Conservation (phyloP, 1,140 invertebrate genomes). For the Drosophila lini region DNA sequence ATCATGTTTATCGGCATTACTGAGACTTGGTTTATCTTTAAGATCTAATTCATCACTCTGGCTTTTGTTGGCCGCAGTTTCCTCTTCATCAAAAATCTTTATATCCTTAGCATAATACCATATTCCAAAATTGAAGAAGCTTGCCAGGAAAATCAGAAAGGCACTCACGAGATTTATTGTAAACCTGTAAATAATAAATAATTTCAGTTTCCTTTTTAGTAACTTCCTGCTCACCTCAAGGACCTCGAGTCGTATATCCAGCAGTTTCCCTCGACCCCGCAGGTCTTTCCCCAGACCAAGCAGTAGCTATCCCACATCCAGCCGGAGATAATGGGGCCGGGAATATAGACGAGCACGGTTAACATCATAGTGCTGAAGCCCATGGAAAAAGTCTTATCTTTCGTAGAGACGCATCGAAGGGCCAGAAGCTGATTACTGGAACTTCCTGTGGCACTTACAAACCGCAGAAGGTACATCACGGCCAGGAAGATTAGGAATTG, state of each 20-base stretch:
- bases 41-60: constrained; percentile 15
- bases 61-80: constrained; percentile 44
- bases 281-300: constrained; percentile 90
- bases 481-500: constrained; percentile 88
- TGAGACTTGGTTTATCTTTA: constrained; percentile 2
- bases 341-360: constrained; percentile 88
- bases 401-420: constrained; percentile 88
- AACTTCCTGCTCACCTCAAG: constrained; percentile 85
- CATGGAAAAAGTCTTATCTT: constrained; percentile 89
- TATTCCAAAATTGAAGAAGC: constrained; percentile 88
- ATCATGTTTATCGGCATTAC: background rate
- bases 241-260: constrained; percentile 89
- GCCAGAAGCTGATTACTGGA: constrained; percentile 88
- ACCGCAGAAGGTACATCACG: constrained; percentile 88
- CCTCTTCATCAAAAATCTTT: constrained; percentile 89
- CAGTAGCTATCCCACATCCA: constrained; percentile 89
- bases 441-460: constrained; percentile 87
- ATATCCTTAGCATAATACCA: constrained; percentile 88
- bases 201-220: no score
- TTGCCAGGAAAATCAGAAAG: constrained; percentile 87
- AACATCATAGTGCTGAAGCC: constrained; percentile 87
- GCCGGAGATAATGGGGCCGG: constrained; percentile 90
- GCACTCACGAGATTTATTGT: constrained; percentile 87
- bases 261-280: constrained; percentile 89
- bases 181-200: constrained; percentile 72